phyloP scores from a whole-genome alignment of 2,113 vertebrate species.

The Periophthalmus modestus region DNA sequence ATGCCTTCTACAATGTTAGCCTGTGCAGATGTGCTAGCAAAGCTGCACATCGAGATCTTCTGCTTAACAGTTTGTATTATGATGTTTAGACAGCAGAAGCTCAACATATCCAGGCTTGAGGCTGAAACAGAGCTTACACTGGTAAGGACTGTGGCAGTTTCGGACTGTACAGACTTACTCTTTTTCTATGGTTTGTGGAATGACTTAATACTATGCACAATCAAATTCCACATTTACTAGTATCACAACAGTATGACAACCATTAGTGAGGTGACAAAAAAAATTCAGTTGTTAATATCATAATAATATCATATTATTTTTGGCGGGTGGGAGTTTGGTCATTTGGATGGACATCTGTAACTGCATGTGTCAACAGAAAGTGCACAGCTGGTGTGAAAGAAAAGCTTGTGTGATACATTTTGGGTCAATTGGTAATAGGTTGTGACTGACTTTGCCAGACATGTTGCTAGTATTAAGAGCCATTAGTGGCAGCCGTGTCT shows the following conservation, averaged over 20 bases:
- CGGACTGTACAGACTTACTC: too few relatives aligned
- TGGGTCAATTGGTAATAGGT: conserved; percentile 18
- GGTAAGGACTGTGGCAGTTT: neutral
- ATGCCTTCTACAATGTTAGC: neutral
- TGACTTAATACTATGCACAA: neutral
- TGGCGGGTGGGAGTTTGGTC: neutral
- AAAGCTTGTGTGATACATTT: conserved; percentile 29
- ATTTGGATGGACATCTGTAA: conserved; percentile 5
- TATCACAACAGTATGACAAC: neutral
- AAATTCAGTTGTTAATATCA: neutral
- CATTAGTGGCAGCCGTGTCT: conserved; percentile 46
- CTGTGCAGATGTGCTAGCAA: neutral
- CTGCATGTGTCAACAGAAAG: conserved; percentile 8
- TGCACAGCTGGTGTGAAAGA: conserved; percentile 29
- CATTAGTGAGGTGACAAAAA: too few relatives aligned
- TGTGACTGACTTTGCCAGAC: conserved; percentile 24
- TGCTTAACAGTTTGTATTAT: too few relatives aligned
- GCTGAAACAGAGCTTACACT: neutral
- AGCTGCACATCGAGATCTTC: neutral
- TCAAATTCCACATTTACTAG: neutral
- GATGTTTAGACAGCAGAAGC: too few relatives aligned
- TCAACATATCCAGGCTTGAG: neutral
- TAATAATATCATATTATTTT: neutral
- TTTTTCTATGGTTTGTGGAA: neutral
- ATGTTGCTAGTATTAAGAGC: conserved; percentile 46